Conservation (phyloP, 2,888 invertebrate genomes). For the Drosophila algonquin region DNA sequence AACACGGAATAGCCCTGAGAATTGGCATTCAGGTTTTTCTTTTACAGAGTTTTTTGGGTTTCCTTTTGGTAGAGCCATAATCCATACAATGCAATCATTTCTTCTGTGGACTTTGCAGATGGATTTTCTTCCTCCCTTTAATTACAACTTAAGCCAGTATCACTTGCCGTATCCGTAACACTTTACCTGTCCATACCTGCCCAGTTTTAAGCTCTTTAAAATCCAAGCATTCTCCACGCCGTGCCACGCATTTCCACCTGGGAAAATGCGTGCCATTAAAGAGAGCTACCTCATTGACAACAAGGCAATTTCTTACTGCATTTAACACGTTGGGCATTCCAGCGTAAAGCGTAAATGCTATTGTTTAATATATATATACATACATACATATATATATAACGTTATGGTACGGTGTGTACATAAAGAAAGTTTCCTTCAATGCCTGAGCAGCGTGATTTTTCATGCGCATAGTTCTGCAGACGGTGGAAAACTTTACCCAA, state of each 20-base stretch:
- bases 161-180: neutral
- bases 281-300: neutral
- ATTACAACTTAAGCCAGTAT: neutral
- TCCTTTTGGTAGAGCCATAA: no score
- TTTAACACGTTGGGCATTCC: neutral
- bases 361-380: neutral
- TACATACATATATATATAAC: neutral
- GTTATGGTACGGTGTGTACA: neutral
- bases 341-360: neutral
- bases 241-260: neutral
- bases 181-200: neutral
- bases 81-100: no score
- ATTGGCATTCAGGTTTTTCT: neutral
- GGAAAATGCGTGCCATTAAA: neutral
- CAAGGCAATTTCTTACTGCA: neutral
- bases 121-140: neutral
- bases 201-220: neutral
- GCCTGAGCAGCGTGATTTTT: slow-evolving; percentile 55
- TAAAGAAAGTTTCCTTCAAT: slow-evolving; percentile 16
- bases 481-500: slow-evolving; percentile 36
- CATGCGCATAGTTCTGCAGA: slow-evolving; percentile 46
- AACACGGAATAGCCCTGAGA: neutral
- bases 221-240: neutral
- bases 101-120: no score
- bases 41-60: no score